phyloP scores from a whole-genome alignment of 2,797 vertebrate species.

The Pygocentrus nattereri region DNA sequence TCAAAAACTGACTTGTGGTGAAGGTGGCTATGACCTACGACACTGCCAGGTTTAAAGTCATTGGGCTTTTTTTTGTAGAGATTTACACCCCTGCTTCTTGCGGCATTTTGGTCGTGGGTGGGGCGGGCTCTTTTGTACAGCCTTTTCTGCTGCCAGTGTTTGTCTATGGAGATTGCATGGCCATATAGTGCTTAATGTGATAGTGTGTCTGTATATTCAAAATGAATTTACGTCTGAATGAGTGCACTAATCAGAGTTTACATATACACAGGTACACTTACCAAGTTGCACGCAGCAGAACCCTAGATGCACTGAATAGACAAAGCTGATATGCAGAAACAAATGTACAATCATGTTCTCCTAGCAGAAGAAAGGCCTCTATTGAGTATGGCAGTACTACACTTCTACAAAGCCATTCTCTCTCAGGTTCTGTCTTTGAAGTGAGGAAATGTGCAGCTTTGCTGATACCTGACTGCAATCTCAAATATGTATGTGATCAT shows the following conservation, averaged over 20 bases:
- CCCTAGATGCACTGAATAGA: not conserved
- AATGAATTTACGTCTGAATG: not conserved
- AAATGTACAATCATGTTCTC: not conserved
- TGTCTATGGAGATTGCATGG: too few relatives aligned
- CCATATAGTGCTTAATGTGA: too few relatives aligned
- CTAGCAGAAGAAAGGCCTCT: conserved; percentile 6
- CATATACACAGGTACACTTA: not conserved
- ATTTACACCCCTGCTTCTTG: too few relatives aligned
- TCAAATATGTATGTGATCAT: conserved; percentile 47
- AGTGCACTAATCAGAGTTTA: not conserved
- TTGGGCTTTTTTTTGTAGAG: too few relatives aligned
- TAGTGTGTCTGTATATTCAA: too few relatives aligned
- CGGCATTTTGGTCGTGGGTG: too few relatives aligned
- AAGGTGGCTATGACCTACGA: too few relatives aligned
- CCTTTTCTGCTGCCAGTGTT: too few relatives aligned
- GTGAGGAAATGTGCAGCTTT: conserved; percentile 44
- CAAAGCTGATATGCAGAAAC: not conserved
- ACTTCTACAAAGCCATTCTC: conserved; percentile 30
- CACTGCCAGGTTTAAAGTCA: too few relatives aligned
- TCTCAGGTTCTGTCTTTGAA: conserved; percentile 27
- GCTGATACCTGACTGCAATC: conserved; percentile 51
- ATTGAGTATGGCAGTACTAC: not conserved
- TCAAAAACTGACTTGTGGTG: too few relatives aligned
- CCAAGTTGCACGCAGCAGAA: not conserved
- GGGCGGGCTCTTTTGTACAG: too few relatives aligned